These are phyloP conservation scores for Colistium nudipinnis DNA, from an alignment of 2,113 vertebrate species.

Conservation along the genomic window DNA sequence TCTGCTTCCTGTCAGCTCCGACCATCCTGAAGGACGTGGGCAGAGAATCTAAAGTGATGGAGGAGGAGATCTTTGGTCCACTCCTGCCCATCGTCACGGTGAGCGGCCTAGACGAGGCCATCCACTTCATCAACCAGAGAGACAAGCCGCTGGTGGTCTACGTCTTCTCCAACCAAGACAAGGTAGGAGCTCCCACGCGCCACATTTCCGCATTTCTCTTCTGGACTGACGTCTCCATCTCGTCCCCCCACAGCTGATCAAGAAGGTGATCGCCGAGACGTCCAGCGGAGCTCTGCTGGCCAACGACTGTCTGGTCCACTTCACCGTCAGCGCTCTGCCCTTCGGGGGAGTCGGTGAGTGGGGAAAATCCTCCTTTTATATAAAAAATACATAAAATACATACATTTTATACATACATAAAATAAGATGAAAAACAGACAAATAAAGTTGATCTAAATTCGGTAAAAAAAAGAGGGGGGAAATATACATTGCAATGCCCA, in stretches of 20 bases:
- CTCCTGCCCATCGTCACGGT: conserved; percentile 88
- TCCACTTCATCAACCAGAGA: conserved; percentile 86
- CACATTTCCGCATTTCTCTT: too few species aligned
- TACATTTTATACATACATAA: too few species aligned
- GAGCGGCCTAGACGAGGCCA: conserved; percentile 84
- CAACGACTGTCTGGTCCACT: conserved; percentile 87
- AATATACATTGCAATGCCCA: too few species aligned
- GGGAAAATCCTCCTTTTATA: background rate
- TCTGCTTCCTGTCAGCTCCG: conserved; percentile 77
- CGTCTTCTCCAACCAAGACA: conserved; percentile 83
- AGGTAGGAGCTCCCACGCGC: too few species aligned
- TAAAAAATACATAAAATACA: too few species aligned
- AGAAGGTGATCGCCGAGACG: conserved; percentile 82
- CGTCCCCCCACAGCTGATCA: conserved; percentile 80
- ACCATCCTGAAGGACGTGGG: conserved; percentile 86
- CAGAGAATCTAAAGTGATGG: conserved; percentile 85
- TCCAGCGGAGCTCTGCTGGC: conserved; percentile 87
- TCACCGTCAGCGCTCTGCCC: conserved; percentile 77
- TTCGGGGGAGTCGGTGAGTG: conserved; percentile 90
- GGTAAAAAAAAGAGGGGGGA: too few species aligned
- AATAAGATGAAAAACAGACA: too few species aligned
- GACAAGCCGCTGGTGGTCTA: conserved; percentile 93
- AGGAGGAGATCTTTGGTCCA: conserved; percentile 94
- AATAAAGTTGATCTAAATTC: too few species aligned
- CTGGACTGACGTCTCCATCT: too few species aligned